A percentile compares a stretch with the other conserved stretches of the same genome.
phyloP scores from a whole-genome alignment of 2,797 vertebrate species.

The Anguilla obscura region DNA sequence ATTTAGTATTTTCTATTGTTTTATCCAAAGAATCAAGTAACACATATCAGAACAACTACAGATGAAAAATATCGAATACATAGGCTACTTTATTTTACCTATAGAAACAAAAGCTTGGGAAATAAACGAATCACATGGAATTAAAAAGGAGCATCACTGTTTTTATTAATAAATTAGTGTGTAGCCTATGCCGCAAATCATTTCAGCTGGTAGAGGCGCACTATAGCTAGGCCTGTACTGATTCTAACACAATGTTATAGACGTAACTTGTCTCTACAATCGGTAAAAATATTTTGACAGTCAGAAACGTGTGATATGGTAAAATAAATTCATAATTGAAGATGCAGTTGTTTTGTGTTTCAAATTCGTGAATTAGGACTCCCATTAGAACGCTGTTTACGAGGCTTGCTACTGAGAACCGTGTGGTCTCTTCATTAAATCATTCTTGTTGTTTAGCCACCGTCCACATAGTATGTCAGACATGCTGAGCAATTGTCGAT shows the following conservation, averaged over 20 bases:
- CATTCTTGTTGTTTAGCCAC: slow-evolving; percentile 39
- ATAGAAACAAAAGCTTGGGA: background rate
- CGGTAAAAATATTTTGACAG: background rate
- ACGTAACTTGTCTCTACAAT: background rate
- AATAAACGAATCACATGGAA: background rate
- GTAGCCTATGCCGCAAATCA: background rate
- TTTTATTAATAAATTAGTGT: background rate
- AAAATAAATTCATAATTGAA: slow-evolving; percentile 45
- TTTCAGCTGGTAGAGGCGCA: background rate
- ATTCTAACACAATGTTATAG: background rate
- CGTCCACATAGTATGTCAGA: slow-evolving; percentile 29
- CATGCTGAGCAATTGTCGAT: background rate
- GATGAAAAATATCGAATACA: background rate
- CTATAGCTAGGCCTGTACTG: background rate
- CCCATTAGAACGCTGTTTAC: slow-evolving; percentile 33
- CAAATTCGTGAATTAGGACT: slow-evolving; percentile 4
- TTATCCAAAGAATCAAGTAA: background rate
- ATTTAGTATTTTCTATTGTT: background rate
- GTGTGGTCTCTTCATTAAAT: slow-evolving; percentile 50
- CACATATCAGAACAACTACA: too few relatives aligned
- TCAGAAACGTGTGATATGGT: slow-evolving; percentile 10
- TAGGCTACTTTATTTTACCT: background rate
- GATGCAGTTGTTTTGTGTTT: slow-evolving; percentile 7
- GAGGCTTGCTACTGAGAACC: slow-evolving; percentile 29
- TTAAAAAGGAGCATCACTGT: background rate